Percentiles rank a stretch among this genome's conserved stretches.
Evolutionary conservation across 92 coral and sea anemone species (phyloP).

Genomic region (Hydrozoanthus gracilis): DNA sequence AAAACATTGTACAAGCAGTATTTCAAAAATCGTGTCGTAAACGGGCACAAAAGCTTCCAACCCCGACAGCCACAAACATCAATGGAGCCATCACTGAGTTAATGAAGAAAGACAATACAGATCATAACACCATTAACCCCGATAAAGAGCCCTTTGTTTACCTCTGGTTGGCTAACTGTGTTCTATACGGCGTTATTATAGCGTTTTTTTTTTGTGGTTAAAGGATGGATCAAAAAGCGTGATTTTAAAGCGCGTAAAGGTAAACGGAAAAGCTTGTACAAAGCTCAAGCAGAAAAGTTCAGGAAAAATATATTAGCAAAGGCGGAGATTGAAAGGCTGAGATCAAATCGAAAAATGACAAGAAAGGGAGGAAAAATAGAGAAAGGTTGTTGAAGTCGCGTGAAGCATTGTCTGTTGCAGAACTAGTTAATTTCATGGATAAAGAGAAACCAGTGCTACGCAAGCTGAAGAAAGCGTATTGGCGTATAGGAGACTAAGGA

Average conservation of each 20-base stretch:
- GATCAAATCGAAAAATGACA: background rate
- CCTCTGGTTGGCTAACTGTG: background rate
- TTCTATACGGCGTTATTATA: background rate
- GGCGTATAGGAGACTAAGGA: background rate
- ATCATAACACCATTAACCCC: background rate
- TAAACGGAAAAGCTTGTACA: background rate
- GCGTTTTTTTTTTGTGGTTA: background rate
- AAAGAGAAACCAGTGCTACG: background rate
- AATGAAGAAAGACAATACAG: no score
- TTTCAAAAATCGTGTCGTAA: no score
- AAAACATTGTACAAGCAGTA: no score
- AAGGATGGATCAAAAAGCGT: background rate
- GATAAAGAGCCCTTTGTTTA: background rate
- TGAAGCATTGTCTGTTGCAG: background rate
- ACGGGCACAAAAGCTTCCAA: no score
- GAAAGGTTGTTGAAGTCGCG: background rate
- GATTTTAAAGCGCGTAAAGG: background rate
- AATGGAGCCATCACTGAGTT: no score
- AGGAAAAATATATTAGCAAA: background rate
- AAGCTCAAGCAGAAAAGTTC: no score
- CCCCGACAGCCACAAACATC: no score
- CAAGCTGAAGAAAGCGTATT: background rate
- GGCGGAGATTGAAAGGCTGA: background rate
- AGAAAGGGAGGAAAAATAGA: slow-evolving; percentile 4
- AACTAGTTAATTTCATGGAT: background rate